A percentile compares a stretch with the other conserved stretches of the same genome.
phyloP scores from a whole-genome alignment of 2,797 vertebrate genomes.

The Argyrosomus regius region DNA sequence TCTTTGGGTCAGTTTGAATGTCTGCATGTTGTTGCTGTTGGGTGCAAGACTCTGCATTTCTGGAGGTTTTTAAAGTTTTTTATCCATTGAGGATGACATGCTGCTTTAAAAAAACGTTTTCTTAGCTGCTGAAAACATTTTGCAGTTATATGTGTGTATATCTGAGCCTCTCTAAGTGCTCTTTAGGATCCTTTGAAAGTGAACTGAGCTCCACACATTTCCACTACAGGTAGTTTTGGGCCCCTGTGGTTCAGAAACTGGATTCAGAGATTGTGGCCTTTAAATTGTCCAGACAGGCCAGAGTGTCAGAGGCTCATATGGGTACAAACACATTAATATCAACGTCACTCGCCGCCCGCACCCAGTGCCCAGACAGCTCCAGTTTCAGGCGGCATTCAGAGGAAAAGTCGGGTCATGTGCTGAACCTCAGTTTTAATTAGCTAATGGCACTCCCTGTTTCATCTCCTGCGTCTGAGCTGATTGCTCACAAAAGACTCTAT shows the following conservation, averaged over 20 bases:
- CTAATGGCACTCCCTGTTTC: conserved; percentile 82
- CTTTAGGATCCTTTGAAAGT: neutral
- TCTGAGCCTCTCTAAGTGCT: conserved; percentile 8
- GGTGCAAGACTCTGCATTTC: neutral
- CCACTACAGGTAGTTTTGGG: conserved; percentile 11
- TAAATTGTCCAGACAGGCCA: conserved; percentile 66
- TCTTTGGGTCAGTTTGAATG: conserved; percentile 1
- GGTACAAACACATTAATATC: conserved; percentile 83
- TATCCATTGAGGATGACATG: neutral
- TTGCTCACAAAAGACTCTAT: conserved; percentile 84
- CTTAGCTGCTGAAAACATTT: neutral
- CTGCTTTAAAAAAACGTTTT: conserved; percentile 6
- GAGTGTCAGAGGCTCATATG: conserved; percentile 67
- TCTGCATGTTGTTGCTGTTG: conserved; percentile 4
- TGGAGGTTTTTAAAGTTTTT: neutral
- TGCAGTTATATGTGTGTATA: neutral
- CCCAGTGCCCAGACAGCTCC: conserved; percentile 74
- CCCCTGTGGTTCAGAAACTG: neutral
- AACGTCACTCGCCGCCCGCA: conserved; percentile 75
- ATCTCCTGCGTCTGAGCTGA: conserved; percentile 80
- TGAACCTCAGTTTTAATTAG: conserved; percentile 85
- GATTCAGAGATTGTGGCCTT: conserved; percentile 46
- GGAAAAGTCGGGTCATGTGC: conserved; percentile 82
- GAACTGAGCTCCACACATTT: neutral
- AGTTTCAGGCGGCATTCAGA: conserved; percentile 80